Conservation (phyloP, 2,113 vertebrate species). For the Tupaia tana region DNA sequence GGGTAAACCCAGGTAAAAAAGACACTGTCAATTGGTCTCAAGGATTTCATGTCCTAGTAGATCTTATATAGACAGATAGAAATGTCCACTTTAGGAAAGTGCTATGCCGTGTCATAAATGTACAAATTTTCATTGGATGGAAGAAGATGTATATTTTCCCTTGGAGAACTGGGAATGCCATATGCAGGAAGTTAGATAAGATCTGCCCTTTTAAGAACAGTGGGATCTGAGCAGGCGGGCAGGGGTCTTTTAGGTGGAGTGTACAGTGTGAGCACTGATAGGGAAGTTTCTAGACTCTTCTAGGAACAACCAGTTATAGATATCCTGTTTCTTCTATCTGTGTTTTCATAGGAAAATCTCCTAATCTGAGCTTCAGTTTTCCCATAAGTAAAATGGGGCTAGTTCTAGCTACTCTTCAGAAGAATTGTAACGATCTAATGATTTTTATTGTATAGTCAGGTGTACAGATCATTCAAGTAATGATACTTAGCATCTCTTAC, state of each 20-base stretch:
- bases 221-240: background rate
- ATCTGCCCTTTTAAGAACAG: background rate
- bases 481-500: background rate
- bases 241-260: background rate
- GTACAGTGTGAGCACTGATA: background rate
- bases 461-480: background rate
- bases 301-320: background rate
- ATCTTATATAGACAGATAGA: background rate
- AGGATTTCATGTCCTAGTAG: background rate
- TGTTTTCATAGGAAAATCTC: slow-evolving; percentile 6
- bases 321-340: background rate
- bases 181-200: background rate
- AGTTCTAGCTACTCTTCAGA: background rate
- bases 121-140: background rate
- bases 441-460: background rate
- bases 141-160: background rate
- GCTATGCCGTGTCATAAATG: too few relatives aligned
- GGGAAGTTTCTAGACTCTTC: background rate
- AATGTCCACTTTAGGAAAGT: background rate
- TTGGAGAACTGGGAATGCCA: background rate
- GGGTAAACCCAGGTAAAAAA: background rate
- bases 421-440: background rate
- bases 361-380: background rate
- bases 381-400: background rate
- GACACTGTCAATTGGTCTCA: background rate